phyloP scores from a whole-genome alignment of 37 sponge, comb jelly and placozoan genomes.

The Chondrilla cf. caribensis region DNA sequence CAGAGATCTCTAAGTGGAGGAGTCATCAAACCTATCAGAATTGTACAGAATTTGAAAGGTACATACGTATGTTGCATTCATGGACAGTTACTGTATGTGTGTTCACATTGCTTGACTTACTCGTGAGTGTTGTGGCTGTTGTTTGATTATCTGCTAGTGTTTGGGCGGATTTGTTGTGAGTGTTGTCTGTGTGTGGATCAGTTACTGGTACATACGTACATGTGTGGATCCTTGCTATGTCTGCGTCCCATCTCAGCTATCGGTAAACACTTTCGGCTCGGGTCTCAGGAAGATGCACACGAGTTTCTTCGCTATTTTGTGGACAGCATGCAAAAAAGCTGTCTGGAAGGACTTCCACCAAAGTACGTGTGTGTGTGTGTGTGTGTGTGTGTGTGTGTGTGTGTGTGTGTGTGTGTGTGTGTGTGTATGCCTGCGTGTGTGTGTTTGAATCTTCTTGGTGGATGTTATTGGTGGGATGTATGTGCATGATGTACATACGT shows the following conservation, averaged over 20 bases:
- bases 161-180: no score
- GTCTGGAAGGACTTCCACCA: slow-evolving; percentile 49
- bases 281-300: slow-evolving; percentile 98
- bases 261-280: slow-evolving; percentile 82
- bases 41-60: slow-evolving; percentile 86
- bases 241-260: slow-evolving; percentile 65
- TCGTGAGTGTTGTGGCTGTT: no score
- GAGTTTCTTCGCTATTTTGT: slow-evolving; percentile 95
- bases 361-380: slow-evolving; percentile 33
- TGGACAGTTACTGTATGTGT: no score
- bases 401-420: not conserved
- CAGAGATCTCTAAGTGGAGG: slow-evolving; percentile 40
- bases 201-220: not conserved
- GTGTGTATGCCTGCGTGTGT: not conserved
- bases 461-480: not conserved
- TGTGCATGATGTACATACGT: no score
- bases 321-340: slow-evolving; percentile 86
- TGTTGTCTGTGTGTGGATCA: not conserved
- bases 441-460: not conserved
- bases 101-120: no score
- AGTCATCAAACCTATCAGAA: slow-evolving; percentile 64
- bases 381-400: not conserved
- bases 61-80: no score
- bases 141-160: no score
- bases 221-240: not conserved